A percentile compares a stretch with the other conserved stretches of the same genome.
Conservation (phyloP, 2,113 vertebrate species). For the Anas platyrhynchos region DNA sequence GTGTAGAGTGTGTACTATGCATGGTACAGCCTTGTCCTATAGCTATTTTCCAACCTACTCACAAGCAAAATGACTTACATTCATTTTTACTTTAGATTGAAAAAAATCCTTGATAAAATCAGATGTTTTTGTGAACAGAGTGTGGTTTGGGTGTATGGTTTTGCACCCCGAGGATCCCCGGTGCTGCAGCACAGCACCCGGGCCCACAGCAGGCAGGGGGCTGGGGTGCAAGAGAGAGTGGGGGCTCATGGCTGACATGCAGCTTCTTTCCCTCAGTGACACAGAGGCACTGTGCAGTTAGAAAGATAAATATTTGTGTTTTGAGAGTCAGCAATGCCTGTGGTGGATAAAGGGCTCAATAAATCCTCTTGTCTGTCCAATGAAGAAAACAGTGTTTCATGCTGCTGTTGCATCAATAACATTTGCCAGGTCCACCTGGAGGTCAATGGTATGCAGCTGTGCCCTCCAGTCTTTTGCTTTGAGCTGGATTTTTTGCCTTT, state of each 20-base stretch:
- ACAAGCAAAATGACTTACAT: not conserved
- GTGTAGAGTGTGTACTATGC: not conserved
- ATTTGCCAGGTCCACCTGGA: conserved; percentile 34
- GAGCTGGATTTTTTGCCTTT: conserved; percentile 28
- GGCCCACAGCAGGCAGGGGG: not conserved
- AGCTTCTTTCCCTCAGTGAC: conserved; percentile 34
- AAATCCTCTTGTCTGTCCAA: conserved; percentile 62
- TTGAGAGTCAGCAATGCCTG: conserved; percentile 31
- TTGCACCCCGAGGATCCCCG: not conserved
- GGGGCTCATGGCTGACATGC: not conserved
- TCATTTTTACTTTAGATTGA: not conserved
- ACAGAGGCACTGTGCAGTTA: conserved; percentile 7
- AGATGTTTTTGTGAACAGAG: not conserved
- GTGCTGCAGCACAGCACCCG: not conserved
- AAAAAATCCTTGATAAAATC: not conserved
- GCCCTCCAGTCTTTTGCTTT: conserved; percentile 27
- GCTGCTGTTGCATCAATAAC: conserved; percentile 50
- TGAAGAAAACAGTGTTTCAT: conserved; percentile 59
- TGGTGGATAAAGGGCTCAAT: conserved; percentile 49
- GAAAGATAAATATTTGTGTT: conserved; percentile 74
- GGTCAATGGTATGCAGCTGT: conserved; percentile 25
- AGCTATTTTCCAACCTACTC: not conserved
- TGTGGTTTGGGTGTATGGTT: not conserved
- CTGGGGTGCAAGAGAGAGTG: not conserved
- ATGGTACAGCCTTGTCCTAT: not conserved